Evolutionary conservation across 2,888 invertebrate genomes (phyloP).

Genomic region (Watsonalla cultraria): DNA sequence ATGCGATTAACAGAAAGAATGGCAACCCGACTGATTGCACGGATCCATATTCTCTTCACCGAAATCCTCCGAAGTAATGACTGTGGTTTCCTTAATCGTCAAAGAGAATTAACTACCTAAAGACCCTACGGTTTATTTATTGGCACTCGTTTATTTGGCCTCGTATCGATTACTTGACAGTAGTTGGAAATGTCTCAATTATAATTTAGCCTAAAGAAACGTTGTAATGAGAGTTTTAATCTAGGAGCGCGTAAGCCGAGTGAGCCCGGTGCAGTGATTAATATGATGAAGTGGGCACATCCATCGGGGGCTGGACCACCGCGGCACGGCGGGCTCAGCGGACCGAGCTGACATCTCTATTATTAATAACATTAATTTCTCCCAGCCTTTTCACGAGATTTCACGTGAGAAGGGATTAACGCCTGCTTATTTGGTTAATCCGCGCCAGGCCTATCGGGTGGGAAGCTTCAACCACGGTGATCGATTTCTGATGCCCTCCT

Average conservation of each 20-base stretch:
- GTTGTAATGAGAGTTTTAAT: constrained; percentile 66
- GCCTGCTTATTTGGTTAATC: constrained; percentile 65
- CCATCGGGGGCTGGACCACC: constrained; percentile 60
- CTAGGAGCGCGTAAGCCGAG: constrained; percentile 74
- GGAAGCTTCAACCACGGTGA: constrained; percentile 21
- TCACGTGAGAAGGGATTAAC: constrained; percentile 68
- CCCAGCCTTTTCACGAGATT: constrained; percentile 55
- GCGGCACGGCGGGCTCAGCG: constrained; percentile 30
- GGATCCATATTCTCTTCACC: constrained; percentile 56
- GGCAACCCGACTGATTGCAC: constrained; percentile 63
- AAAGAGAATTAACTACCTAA: constrained; percentile 31
- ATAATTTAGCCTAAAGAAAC: constrained; percentile 75
- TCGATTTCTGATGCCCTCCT: constrained; percentile 32
- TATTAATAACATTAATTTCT: constrained; percentile 59
- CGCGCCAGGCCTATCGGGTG: constrained; percentile 31
- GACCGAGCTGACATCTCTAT: constrained; percentile 33
- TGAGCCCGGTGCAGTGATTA: constrained; percentile 65
- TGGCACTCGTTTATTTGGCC: constrained; percentile 47
- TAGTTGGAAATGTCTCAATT: constrained; percentile 73
- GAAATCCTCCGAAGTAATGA: constrained; percentile 52
- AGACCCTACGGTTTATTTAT: constrained; percentile 48
- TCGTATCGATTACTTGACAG: constrained; percentile 47
- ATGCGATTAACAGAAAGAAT: constrained; percentile 73
- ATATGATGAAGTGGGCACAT: constrained; percentile 67
- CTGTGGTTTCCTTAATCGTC: constrained; percentile 44